Evolutionary conservation across 2,888 invertebrate species (phyloP).

Genomic region (Synergus japonicus): DNA sequence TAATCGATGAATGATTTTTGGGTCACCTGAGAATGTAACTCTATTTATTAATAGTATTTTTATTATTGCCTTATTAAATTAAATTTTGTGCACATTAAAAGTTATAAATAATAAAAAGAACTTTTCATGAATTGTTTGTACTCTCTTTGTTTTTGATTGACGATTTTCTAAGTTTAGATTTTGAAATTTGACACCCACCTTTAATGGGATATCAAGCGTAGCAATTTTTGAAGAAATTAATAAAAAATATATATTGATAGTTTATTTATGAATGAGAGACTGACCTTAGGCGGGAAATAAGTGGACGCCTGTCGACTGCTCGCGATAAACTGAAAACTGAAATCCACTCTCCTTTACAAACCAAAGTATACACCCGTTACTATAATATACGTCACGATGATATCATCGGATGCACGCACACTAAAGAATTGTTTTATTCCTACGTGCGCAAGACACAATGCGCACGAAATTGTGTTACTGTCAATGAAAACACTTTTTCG

Average conservation of each 20-base stretch:
- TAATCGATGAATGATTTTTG: not conserved
- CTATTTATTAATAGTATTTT: not conserved
- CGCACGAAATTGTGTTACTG: not conserved
- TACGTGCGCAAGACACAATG: conserved; percentile 15
- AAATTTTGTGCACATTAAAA: not conserved
- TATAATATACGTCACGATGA: conserved; percentile 68
- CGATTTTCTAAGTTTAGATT: not conserved
- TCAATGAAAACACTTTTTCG: conserved; percentile 29
- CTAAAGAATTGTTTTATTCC: conserved; percentile 9
- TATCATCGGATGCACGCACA: conserved; percentile 64
- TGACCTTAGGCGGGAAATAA: conserved; percentile 42
- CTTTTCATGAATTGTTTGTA: not conserved
- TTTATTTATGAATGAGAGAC: conserved; percentile 41
- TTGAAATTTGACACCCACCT: not conserved
- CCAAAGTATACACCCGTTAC: conserved; percentile 42
- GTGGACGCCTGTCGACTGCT: conserved; percentile 53
- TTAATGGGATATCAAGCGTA: not conserved
- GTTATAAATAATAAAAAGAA: not conserved
- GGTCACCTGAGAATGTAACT: not conserved
- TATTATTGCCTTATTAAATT: not conserved
- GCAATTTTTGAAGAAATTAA: not conserved
- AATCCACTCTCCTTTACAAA: conserved; percentile 41
- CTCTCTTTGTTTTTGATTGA: not conserved
- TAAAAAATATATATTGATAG: not conserved
- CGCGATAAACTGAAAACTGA: conserved; percentile 67